Conservation (phyloP, 2,113 vertebrate species). For the Emydocephalus ijimae region DNA sequence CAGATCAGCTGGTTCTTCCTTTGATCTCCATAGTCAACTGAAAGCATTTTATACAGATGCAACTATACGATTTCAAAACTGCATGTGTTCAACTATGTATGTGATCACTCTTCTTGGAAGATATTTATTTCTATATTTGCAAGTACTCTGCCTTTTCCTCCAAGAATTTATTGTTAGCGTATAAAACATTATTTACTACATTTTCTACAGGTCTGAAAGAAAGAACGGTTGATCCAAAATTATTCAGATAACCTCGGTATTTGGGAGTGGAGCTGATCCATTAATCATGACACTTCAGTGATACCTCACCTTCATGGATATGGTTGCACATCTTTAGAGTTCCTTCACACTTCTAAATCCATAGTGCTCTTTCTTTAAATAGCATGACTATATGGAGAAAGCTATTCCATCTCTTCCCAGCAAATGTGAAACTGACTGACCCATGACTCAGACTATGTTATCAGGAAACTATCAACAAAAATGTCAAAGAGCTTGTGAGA, state of each 20-base stretch:
- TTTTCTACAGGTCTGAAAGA: background rate
- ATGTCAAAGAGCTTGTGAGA: background rate
- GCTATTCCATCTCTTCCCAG: background rate
- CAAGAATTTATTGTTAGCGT: background rate
- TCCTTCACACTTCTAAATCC: background rate
- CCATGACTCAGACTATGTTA: background rate
- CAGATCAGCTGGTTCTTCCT: background rate
- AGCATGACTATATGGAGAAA: background rate
- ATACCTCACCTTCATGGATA: background rate
- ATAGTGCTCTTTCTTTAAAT: background rate
- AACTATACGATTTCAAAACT: background rate
- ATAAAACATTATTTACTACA: background rate
- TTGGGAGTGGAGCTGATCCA: background rate
- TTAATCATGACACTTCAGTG: background rate
- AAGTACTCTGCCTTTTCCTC: background rate
- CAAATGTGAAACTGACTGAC: background rate
- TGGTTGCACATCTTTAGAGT: background rate
- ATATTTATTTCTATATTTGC: background rate
- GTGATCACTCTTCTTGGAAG: background rate
- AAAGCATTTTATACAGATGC: background rate
- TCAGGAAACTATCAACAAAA: background rate
- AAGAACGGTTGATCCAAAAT: background rate
- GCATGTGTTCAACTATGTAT: background rate
- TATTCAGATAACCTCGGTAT: background rate
- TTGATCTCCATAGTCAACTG: background rate